Conservation (phyloP, 2,888 invertebrate genomes). For the Octodonta nipae region DNA sequence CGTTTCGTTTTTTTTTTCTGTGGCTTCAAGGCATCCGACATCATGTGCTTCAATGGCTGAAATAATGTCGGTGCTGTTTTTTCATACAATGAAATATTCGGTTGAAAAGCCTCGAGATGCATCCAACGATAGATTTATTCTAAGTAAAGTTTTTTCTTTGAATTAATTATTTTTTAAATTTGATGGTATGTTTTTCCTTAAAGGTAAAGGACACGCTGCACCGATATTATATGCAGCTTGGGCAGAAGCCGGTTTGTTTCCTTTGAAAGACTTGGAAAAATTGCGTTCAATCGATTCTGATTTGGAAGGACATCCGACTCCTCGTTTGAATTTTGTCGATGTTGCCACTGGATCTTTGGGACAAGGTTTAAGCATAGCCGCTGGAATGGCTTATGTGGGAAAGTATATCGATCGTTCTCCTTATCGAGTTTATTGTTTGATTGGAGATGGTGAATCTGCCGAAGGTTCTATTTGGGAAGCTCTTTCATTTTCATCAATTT, state of each 20-base stretch:
- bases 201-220: constrained; percentile 96
- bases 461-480: constrained; percentile 98
- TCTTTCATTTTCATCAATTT: constrained; percentile 82
- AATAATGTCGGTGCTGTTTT: constrained; percentile 94
- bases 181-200: too few species aligned
- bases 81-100: constrained; percentile 91
- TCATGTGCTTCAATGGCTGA: constrained; percentile 97
- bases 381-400: constrained; percentile 96
- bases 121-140: constrained; percentile 84
- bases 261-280: constrained; percentile 65
- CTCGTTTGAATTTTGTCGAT: constrained; percentile 89
- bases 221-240: constrained; percentile 97
- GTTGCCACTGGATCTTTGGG: constrained; percentile 97
- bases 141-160: too few species aligned
- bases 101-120: constrained; percentile 70
- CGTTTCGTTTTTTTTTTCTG: too few species aligned
- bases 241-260: constrained; percentile 90
- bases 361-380: constrained; percentile 87
- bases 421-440: constrained; percentile 83
- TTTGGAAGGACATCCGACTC: constrained; percentile 97
- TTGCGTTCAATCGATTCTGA: constrained; percentile 82
- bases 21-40: constrained; percentile 96
- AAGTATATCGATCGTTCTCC: constrained; percentile 69
- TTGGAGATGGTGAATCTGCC: constrained; percentile 96
- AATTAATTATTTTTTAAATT: too few species aligned